A percentile compares a stretch with the other conserved stretches of the same genome.
Evolutionary conservation across 2,888 invertebrate genomes (phyloP).

Genomic region (Hecatera dysodea): DNA sequence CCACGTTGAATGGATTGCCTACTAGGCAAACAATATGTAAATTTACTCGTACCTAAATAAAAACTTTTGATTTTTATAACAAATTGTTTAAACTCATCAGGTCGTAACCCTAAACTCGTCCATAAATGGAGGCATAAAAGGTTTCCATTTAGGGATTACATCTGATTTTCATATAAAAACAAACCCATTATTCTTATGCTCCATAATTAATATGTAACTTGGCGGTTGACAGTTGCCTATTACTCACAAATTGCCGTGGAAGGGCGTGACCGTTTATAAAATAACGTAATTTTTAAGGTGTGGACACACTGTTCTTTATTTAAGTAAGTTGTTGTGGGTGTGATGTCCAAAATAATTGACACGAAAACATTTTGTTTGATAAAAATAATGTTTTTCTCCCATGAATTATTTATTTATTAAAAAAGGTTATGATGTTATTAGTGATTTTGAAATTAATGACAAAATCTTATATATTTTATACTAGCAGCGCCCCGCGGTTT

Average conservation of each 20-base stretch:
- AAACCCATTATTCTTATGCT: slow-evolving; percentile 23
- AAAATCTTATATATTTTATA: no score
- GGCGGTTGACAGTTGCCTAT: slow-evolving; percentile 36
- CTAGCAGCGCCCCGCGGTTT: no score
- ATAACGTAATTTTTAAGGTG: slow-evolving; percentile 14
- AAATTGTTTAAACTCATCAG: background rate
- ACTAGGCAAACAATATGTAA: no score
- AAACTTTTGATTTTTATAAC: background rate
- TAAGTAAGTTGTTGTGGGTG: slow-evolving; percentile 9
- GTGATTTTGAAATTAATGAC: no score
- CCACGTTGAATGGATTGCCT: no score
- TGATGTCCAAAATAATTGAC: background rate
- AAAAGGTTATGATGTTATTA: no score
- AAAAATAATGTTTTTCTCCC: no score
- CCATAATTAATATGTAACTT: slow-evolving; percentile 37
- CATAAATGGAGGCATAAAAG: background rate
- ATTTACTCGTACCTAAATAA: no score
- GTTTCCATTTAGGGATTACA: slow-evolving; percentile 13
- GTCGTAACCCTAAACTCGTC: background rate
- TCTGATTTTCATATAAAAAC: slow-evolving; percentile 15
- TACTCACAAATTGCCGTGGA: slow-evolving; percentile 37
- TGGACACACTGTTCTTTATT: background rate
- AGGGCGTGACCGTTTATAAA: slow-evolving; percentile 28
- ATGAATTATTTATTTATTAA: no score
- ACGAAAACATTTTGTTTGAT: background rate